These are phyloP conservation scores for Drosophila mayaguana DNA, from an alignment of 2,888 invertebrate genomes.

Conservation along the genomic window DNA sequence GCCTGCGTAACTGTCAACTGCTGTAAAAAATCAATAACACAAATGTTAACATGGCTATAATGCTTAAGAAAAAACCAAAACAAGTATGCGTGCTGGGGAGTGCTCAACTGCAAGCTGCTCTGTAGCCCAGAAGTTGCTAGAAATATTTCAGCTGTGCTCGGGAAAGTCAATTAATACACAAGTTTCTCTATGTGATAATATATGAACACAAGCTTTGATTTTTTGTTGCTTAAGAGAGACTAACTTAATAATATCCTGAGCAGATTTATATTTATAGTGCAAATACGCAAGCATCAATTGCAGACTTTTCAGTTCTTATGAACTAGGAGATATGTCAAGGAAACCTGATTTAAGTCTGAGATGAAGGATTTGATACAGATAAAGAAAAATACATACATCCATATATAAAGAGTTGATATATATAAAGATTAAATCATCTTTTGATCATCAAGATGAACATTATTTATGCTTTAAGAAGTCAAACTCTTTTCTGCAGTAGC, in stretches of 20 bases:
- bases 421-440: not conserved
- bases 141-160: not conserved
- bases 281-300: not conserved
- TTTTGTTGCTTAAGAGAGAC: not conserved
- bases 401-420: no score
- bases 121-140: not conserved
- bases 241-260: no score
- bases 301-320: not conserved
- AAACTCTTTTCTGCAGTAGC: not conserved
- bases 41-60: slow-evolving; percentile 73
- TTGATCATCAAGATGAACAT: not conserved
- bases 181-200: not conserved
- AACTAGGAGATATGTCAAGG: not conserved
- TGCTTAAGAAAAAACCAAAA: slow-evolving; percentile 20
- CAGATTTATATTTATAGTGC: no score
- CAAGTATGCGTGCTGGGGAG: not conserved
- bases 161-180: no score
- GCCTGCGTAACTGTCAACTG: slow-evolving; percentile 78
- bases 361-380: no score
- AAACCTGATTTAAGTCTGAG: no score
- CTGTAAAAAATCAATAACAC: slow-evolving; percentile 78
- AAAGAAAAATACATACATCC: no score
- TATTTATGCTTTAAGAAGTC: not conserved
- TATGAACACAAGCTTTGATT: not conserved
- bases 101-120: not conserved